phyloP scores from a whole-genome alignment of 2,797 vertebrate species.

The Alauda arvensis region DNA sequence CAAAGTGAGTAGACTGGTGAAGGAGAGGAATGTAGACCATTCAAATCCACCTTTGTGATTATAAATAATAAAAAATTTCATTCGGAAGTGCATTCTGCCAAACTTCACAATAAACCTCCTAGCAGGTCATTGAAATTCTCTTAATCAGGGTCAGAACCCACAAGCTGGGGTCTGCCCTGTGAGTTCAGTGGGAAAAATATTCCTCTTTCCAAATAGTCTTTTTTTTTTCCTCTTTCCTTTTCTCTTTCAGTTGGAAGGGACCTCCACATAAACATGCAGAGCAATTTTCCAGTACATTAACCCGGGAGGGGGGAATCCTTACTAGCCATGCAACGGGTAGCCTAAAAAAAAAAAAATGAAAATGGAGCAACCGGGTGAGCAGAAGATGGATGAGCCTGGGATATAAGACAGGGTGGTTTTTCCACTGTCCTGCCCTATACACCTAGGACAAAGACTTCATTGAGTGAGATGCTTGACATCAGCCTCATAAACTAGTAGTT shows the following conservation, averaged over 20 bases:
- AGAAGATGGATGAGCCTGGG: conserved; percentile 97
- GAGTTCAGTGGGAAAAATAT: conserved; percentile 80
- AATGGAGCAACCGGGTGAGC: conserved; percentile 79
- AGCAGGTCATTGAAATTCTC: conserved; percentile 78
- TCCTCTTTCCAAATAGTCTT: conserved; percentile 79
- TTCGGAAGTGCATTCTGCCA: conserved; percentile 80
- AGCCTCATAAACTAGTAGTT: conserved; percentile 98
- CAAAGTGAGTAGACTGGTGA: neutral
- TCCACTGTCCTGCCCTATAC: conserved; percentile 94
- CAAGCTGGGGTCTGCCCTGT: conserved; percentile 84
- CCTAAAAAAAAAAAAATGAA: conserved; percentile 70
- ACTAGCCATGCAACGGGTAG: conserved; percentile 79
- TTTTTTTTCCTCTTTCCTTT: conserved; percentile 71
- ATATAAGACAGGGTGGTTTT: conserved; percentile 94
- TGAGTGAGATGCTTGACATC: conserved; percentile 98
- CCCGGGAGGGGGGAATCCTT: conserved; percentile 87
- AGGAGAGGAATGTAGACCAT: conserved; percentile 50
- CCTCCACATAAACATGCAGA: conserved; percentile 98
- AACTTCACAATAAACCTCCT: conserved; percentile 82
- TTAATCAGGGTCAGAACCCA: conserved; percentile 91
- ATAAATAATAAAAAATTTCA: conserved; percentile 85
- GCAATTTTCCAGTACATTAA: conserved; percentile 99
- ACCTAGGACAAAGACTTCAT: conserved; percentile 97
- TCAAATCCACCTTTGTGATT: conserved; percentile 70
- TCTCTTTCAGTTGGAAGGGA: conserved; percentile 90